Evolutionary conservation across 2,113 vertebrate species (phyloP).

Genomic region (Antigone vipio): DNA sequence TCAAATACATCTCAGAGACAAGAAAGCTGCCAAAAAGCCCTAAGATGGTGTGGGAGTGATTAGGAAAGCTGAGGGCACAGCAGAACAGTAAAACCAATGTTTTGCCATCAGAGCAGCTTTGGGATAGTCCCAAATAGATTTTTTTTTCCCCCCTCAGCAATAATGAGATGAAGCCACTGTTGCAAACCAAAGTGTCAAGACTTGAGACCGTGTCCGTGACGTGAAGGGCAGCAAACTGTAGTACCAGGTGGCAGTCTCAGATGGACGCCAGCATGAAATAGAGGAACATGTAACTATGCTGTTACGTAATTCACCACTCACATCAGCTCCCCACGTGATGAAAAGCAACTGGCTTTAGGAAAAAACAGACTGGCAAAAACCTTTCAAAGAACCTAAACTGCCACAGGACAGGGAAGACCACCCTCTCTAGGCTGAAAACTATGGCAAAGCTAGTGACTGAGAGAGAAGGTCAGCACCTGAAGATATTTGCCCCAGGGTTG

Average conservation of each 20-base stretch:
- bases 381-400: neutral
- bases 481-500: neutral
- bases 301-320: neutral
- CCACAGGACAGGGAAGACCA: neutral
- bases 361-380: neutral
- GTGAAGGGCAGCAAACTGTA: neutral
- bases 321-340: accelerated
- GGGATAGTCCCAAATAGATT: neutral
- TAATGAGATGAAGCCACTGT: neutral
- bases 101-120: neutral
- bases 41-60: neutral
- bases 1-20: neutral
- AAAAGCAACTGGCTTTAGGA: neutral
- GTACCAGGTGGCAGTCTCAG: neutral
- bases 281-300: neutral
- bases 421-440: neutral
- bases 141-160: neutral
- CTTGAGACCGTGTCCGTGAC: accelerated
- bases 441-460: neutral
- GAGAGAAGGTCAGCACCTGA: neutral
- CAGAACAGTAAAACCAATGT: neutral
- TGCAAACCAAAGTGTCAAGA: neutral
- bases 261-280: neutral
- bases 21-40: neutral
- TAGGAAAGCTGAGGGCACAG: neutral